Percentiles rank a stretch among this genome's conserved stretches.
Evolutionary conservation across 2,888 invertebrate genomes (phyloP).

Genomic region (Dynastes maya): DNA sequence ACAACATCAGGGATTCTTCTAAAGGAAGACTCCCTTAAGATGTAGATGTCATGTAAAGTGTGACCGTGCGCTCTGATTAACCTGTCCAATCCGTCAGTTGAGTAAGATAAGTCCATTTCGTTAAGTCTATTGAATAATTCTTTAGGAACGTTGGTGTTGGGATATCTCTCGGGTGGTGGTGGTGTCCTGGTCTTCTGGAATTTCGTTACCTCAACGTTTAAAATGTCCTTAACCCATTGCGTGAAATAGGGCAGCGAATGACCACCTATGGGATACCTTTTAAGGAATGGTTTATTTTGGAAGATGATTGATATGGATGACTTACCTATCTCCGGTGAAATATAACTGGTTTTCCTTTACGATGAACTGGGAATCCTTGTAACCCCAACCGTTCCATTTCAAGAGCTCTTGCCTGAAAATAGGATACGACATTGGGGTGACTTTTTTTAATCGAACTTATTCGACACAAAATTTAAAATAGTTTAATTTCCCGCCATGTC

Average conservation of each 20-base stretch:
- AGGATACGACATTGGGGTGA: constrained; percentile 5
- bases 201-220: constrained; percentile 77
- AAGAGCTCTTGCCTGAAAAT: constrained; percentile 87
- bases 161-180: constrained; percentile 74
- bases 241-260: constrained; percentile 84
- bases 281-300: constrained; percentile 49
- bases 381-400: constrained; percentile 99
- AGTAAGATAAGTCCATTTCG: constrained; percentile 74
- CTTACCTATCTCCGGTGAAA: constrained; percentile 90
- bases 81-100: constrained; percentile 86
- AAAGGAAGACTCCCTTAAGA: constrained; percentile 81
- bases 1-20: constrained; percentile 94
- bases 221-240: constrained; percentile 83
- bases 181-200: constrained; percentile 71
- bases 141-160: constrained; percentile 76
- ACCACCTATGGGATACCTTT: constrained; percentile 85
- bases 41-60: constrained; percentile 90
- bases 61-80: constrained; percentile 94
- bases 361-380: constrained; percentile 92
- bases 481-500: too few species aligned
- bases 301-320: constrained; percentile 36
- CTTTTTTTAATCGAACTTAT: too few species aligned
- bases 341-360: constrained; percentile 78
- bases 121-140: constrained; percentile 76
- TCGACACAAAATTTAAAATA: too few species aligned